Conservation (phyloP, 2,113 vertebrate genomes). For the Heloderma charlesbogerti region DNA sequence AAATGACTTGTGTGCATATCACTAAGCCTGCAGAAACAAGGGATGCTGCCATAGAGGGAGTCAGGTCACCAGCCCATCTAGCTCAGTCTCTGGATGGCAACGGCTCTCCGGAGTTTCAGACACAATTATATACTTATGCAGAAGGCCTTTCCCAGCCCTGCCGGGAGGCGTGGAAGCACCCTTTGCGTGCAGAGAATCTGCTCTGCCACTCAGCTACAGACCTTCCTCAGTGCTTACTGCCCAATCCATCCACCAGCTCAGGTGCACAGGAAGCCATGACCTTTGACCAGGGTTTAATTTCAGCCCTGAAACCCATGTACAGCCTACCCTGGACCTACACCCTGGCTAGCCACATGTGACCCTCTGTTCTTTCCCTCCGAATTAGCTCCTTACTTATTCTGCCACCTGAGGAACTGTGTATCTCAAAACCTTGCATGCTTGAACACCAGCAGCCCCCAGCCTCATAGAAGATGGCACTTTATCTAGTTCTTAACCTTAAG, state of each 20-base stretch:
- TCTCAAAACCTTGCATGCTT: neutral
- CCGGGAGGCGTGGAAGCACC: too few relatives aligned
- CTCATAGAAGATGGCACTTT: neutral
- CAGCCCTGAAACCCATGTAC: neutral
- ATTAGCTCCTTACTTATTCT: neutral
- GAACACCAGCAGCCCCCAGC: neutral
- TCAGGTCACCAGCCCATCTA: neutral
- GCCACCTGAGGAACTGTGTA: neutral
- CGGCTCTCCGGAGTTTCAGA: too few relatives aligned
- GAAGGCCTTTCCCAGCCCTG: too few relatives aligned
- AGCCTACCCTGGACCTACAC: neutral
- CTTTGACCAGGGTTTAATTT: neutral
- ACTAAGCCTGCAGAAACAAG: neutral
- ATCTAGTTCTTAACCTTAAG: neutral
- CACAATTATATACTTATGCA: too few relatives aligned
- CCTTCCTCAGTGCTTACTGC: neutral
- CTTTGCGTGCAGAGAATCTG: neutral
- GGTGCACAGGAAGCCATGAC: neutral
- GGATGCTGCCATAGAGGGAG: neutral
- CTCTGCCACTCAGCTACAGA: neutral
- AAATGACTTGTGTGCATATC: neutral
- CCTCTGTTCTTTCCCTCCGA: neutral
- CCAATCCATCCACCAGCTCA: neutral
- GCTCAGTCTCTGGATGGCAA: neutral
- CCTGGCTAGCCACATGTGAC: neutral